A percentile compares a stretch with the other conserved stretches of the same genome.
Evolutionary conservation across 2,113 vertebrate species (phyloP).

Genomic region (Mesocricetus auratus): DNA sequence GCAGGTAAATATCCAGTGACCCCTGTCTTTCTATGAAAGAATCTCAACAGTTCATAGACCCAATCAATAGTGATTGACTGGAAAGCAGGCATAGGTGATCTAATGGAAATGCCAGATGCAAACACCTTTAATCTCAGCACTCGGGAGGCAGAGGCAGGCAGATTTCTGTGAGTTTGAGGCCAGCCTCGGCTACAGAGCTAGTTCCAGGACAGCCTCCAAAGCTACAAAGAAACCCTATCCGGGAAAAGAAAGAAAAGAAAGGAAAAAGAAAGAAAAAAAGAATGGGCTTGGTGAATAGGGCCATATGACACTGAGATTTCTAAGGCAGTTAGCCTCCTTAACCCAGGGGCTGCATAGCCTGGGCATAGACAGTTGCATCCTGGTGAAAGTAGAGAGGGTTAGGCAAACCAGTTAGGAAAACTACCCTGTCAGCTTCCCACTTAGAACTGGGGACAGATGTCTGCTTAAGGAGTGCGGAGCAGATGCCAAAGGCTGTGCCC

Average conservation of each 20-base stretch:
- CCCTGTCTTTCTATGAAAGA: too few relatives aligned
- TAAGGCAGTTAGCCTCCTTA: rapidly evolving
- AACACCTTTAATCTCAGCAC: too few relatives aligned
- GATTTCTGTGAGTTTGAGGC: too few relatives aligned
- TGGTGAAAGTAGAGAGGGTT: rapidly evolving
- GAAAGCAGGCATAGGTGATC: too few relatives aligned
- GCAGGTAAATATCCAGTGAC: background rate
- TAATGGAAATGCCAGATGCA: too few relatives aligned
- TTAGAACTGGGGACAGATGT: background rate
- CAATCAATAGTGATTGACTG: too few relatives aligned
- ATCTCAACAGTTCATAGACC: background rate
- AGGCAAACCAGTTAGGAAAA: background rate
- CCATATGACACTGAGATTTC: background rate
- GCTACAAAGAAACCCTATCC: too few relatives aligned
- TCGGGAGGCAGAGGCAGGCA: too few relatives aligned
- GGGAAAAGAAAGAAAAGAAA: too few relatives aligned
- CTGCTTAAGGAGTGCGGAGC: rapidly evolving
- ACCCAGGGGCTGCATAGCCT: rapidly evolving
- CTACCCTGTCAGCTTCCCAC: background rate
- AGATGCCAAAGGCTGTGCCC: rapidly evolving
- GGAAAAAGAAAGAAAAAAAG: too few relatives aligned
- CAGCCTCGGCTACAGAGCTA: too few relatives aligned
- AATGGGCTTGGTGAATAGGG: background rate
- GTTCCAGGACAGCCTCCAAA: too few relatives aligned
- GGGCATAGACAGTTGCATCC: rapidly evolving